Evolutionary conservation across 2,797 vertebrate species (phyloP), one percentile per base, ranked within the genome.

Genomic region (Enteromius viviparus): DNA sequence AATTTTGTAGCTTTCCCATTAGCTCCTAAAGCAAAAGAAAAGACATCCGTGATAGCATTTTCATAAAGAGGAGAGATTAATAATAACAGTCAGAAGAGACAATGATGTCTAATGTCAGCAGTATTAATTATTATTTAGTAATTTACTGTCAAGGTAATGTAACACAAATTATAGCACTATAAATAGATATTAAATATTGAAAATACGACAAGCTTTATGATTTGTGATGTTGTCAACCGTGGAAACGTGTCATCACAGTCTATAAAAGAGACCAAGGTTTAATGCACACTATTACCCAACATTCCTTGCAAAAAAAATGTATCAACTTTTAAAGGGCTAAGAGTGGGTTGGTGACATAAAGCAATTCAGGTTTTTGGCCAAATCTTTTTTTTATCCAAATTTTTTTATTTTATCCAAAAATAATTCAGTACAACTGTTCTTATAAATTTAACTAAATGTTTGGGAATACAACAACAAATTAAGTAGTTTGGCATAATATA

Each of bases 401-500:
- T 26, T 26, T 26, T 26, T 26, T 26, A 3, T 32, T 74, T 74
- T 21, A 72, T 72, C 47, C 15, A 32, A 71, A 70, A 51, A 51
- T 72, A 17, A 47, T 49, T 29, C 9, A 49, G 4, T 17, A 47
- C 7, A 72, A 6, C 8, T n/a, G 29, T 49, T 21, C 10, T 74
- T 21, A 34, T 34, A 34, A 72, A 72, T 32, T 11, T 32, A n/a
- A 26, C 21, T n/a, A 6, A 23, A 5, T n/a, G 40, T 29, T n/a
- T 55, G 23, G 10, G 9, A 14, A 10, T 17, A 55, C 21, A 29
- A 26, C 3, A 26, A 9, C 47, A 6, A 29, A 5, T 62, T 15
- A 11, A 60, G 10, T 19, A 60, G 76, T 65, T 78, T 71, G 62
- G 71, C 40, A 19, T 74, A 42, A 40, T 62, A n/a, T 55, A 55